These are phyloP conservation scores for Tenthredo livida DNA, from an alignment of 2,888 invertebrate genomes.

Conservation along the genomic window DNA sequence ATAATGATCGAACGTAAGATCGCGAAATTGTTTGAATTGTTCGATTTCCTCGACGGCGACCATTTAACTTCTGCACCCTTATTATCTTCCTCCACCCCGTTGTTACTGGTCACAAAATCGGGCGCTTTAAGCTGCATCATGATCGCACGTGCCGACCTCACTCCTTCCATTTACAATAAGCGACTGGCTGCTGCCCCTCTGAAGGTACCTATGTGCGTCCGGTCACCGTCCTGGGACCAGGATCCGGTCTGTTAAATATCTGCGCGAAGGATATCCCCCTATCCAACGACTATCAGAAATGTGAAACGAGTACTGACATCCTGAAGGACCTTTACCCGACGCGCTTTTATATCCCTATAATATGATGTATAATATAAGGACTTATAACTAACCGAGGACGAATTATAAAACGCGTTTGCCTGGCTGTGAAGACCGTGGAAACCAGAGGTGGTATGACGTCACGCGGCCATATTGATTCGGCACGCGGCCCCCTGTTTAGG, in stretches of 20 bases:
- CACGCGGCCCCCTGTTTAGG: constrained; percentile 38
- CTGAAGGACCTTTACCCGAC: not conserved
- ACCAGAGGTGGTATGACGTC: constrained; percentile 63
- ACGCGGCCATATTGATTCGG: constrained; percentile 66
- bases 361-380: not conserved
- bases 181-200: constrained; percentile 18
- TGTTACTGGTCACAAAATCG: not conserved
- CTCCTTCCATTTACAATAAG: constrained; percentile 36
- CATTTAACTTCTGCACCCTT: not conserved
- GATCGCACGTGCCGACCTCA: constrained; percentile 54
- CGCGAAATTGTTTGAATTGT: not conserved
- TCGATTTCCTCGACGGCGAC: not conserved
- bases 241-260: not conserved
- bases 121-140: constrained; percentile 22
- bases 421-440: constrained; percentile 23
- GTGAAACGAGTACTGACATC: not conserved
- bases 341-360: not conserved
- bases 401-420: constrained; percentile 33
- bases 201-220: constrained; percentile 1
- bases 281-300: not conserved
- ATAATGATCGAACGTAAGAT: constrained; percentile 22
- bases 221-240: constrained; percentile 9
- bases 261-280: not conserved
- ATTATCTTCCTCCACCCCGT: not conserved
- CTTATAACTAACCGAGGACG: not conserved